phyloP scores from a whole-genome alignment of 2,888 invertebrate species.

The Apoda limacodes region DNA sequence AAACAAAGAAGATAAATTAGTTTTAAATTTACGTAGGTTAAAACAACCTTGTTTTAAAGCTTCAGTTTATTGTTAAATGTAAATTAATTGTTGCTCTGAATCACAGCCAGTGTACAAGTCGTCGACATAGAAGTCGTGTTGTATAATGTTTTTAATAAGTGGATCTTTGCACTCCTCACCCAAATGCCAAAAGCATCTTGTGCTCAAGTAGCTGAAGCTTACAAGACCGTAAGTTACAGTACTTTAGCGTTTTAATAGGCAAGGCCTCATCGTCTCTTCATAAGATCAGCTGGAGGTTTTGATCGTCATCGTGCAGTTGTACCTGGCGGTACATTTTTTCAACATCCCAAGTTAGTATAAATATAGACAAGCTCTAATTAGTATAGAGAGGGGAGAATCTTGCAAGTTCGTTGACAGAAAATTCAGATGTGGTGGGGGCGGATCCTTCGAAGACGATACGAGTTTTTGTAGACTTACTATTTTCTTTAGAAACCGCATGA shows the following conservation, averaged over 20 bases:
- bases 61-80: too few relatives aligned
- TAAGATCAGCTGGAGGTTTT: slow-evolving; percentile 28
- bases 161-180: too few relatives aligned
- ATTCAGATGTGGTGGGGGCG: slow-evolving; percentile 18
- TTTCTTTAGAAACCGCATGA: too few relatives aligned
- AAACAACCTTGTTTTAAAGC: too few relatives aligned
- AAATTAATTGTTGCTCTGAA: too few relatives aligned
- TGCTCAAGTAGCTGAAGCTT: slow-evolving; percentile 15
- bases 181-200: slow-evolving; percentile 17
- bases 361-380: slow-evolving; percentile 24
- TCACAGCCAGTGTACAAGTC: too few relatives aligned
- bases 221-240: slow-evolving; percentile 10
- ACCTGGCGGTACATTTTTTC: slow-evolving; percentile 24
- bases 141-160: too few relatives aligned
- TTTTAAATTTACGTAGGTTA: too few relatives aligned
- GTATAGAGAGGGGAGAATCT: slow-evolving; percentile 24
- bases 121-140: too few relatives aligned
- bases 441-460: slow-evolving; percentile 31
- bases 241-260: slow-evolving; percentile 11
- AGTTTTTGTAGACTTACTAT: too few relatives aligned
- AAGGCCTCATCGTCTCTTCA: slow-evolving; percentile 22
- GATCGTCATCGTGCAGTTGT: slow-evolving; percentile 4
- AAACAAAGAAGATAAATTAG: too few relatives aligned
- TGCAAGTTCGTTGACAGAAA: slow-evolving; percentile 32
- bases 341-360: slow-evolving; percentile 30